Evolutionary conservation across 2,113 vertebrate species (phyloP).

Genomic region (Gopherus flavomarginatus): DNA sequence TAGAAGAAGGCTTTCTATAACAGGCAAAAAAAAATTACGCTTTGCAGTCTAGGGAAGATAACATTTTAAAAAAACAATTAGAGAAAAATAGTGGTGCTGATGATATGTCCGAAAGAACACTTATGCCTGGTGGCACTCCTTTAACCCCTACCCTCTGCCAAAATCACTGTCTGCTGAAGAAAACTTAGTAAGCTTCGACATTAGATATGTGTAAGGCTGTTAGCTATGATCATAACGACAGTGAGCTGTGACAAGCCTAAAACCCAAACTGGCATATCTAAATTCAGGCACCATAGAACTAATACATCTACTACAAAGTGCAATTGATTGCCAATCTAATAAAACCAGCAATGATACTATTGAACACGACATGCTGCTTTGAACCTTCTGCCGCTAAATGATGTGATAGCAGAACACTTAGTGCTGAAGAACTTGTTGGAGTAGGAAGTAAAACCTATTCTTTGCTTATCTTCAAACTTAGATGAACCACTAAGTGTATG

Average conservation of each 20-base stretch:
- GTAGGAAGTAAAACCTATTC: neutral
- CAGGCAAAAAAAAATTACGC: constrained; percentile 42
- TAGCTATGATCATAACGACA: neutral
- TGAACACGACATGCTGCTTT: neutral
- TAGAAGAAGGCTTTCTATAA: neutral
- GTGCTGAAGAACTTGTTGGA: neutral
- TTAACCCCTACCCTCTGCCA: neutral
- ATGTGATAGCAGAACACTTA: neutral
- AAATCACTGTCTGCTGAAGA: neutral
- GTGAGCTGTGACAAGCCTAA: neutral
- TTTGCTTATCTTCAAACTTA: neutral
- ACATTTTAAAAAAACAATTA: neutral
- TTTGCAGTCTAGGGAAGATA: constrained; percentile 32
- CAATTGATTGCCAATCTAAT: neutral
- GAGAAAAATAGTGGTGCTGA: neutral
- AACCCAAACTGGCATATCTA: neutral
- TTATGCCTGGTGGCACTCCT: neutral
- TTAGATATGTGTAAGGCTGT: neutral
- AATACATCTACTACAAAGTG: neutral
- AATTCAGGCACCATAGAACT: neutral
- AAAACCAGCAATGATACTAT: neutral
- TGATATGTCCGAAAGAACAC: constrained; percentile 9
- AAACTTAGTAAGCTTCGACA: neutral
- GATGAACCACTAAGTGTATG: neutral
- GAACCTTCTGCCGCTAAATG: neutral